Percentiles rank a stretch among this genome's conserved stretches.
Conservation (phyloP, 2,113 vertebrate genomes). For the Astatoreochromis straeleni region DNA sequence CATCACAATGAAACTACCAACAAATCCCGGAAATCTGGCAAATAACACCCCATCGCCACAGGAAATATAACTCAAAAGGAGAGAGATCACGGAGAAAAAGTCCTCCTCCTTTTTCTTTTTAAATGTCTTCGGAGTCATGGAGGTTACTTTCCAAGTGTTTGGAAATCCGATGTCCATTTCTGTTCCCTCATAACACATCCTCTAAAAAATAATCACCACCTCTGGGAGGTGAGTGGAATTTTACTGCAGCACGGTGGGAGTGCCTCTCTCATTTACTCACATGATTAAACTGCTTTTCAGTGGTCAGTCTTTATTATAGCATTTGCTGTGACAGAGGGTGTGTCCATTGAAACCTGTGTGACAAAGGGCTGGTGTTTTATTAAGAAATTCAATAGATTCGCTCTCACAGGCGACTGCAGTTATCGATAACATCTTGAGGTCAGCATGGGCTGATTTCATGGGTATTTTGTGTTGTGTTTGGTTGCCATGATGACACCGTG, state of each 20-base stretch:
- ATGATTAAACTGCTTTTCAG: slow-evolving; percentile 2
- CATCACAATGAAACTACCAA: slow-evolving; percentile 39
- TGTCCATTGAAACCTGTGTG: neutral
- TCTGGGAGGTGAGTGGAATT: slow-evolving; percentile 34
- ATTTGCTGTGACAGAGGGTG: neutral
- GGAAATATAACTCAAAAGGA: slow-evolving; percentile 20
- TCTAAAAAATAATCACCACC: neutral
- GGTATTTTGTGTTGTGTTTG: slow-evolving; percentile 19
- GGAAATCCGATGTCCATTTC: neutral
- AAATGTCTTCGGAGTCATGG: neutral
- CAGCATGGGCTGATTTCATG: neutral
- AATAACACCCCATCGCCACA: neutral
- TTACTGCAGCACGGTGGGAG: neutral
- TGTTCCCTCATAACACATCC: neutral
- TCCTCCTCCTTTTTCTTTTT: neutral
- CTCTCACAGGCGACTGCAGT: neutral
- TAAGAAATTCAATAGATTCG: neutral
- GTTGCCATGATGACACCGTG: slow-evolving; percentile 20
- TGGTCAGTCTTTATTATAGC: neutral
- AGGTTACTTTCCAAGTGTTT: neutral
- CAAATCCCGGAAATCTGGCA: slow-evolving; percentile 47
- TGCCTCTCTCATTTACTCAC: neutral
- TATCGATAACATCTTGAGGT: neutral
- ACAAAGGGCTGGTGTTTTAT: neutral
- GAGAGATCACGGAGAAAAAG: neutral